Base-by-base conservation (phyloP, 2,888 invertebrate species). In the Chrysodeixis includens region DNA sequence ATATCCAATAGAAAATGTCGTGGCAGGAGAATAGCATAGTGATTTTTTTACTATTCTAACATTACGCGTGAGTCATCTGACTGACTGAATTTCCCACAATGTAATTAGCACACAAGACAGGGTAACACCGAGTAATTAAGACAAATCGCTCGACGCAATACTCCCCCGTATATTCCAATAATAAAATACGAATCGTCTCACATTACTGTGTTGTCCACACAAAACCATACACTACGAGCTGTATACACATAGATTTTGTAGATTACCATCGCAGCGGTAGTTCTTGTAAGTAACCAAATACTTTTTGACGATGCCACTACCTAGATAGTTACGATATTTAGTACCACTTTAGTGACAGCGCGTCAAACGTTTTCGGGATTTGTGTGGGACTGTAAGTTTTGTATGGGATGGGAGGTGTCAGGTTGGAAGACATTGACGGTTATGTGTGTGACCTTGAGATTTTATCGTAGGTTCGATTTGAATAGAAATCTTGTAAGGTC, bases 151-250 rank as follows among this genome's bases (percentile, higher is more conserved):
- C 56, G 66, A 26, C 35, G 7, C n/a, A 57, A 53, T 8, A 3
- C 1, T 3, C 1, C 0, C 12, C 56, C 66, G 32, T 81, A 58
- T 60, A 44, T 78, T 81, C 18, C 20, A 52, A 32, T 26, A 76
- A 74, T 79, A 82, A 80, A 81, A 79, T 82, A 86, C 86, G 83
- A 83, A 76, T 71, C 80, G 72, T 89, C 88, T 92, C 91, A 88
- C 81, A 88, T 92, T 92, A 92, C 92, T 81, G 76, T 74, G 86
- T 86, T 90, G 91, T 91, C 90, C 88, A 87, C 90, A 88, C 85
- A 87, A 81, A 84, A 79, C 85, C 86, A 84, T 83, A 86, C 86
- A 84, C 62, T 54, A 69, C 64, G 70, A 20, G 44, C 66, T 66
- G 74, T 60, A 73, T 64, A 71, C 71, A 69, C 78, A 81, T 79